Evolutionary conservation across 2,113 vertebrate species (phyloP), one percentile per base, ranked within the genome.

Genomic region (Leucopternis melanops): DNA sequence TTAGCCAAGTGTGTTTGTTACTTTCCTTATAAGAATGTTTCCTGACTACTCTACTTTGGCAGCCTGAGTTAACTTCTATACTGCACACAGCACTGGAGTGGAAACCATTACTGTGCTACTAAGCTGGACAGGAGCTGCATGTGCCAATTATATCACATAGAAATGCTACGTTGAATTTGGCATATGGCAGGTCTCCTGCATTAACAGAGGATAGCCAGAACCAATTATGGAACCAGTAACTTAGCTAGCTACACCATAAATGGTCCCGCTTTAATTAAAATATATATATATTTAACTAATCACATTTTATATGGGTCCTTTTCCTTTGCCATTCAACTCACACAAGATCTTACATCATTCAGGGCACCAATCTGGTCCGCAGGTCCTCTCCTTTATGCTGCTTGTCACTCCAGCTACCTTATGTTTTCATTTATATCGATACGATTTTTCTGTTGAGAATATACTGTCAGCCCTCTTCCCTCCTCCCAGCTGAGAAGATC

Each of bases 61-160:
- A 80, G 61, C 61, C 47, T 0, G 0, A 65, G 44, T 15, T 67
- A 25, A 36, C 7, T 45, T 32, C 90, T 55, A 1, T 20, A 4
- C 16, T 1, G 1, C 20, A 19, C 26, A 72, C 20, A 26, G 3
- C 61, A 8, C 49, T 9, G 34, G 16, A 36, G 27, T 58, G 31
- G 34, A 55, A 77, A 54, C 7, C 14, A 0, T 13, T 32, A 4
- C n/a, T 23, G 14, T 42, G 26, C 74, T 40, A 72, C 71, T 13
- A 2, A 70, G 47, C 47, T 13, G 78, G 52, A 13, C 0, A 0
- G 59, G 70, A 92, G 38, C 23, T 61, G 38, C n/a, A 6, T 0
- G 1, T 38, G 61, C n/a, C 45, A 8, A 0, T 12, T 27, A 10
- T 5, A 21, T 11, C 69, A 32, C 20, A 12, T 5, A 21, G 70